phyloP scores from a whole-genome alignment of 2,113 vertebrate genomes.

The Xiphias gladius region DNA sequence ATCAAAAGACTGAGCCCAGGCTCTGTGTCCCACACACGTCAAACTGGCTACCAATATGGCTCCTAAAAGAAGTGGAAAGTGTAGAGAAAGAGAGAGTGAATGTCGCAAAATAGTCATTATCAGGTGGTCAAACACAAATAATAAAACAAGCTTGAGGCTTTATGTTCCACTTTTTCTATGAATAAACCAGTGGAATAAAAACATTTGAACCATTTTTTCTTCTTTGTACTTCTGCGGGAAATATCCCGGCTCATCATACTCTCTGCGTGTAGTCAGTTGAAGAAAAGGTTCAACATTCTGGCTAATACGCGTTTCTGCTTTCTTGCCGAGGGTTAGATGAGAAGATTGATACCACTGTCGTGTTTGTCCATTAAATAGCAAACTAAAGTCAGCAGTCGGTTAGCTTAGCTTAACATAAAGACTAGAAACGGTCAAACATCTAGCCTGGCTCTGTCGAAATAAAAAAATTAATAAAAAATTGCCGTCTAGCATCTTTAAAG shows the following conservation, averaged over 20 bases:
- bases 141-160: constrained; percentile 12
- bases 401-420: not conserved
- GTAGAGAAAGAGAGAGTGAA: not conserved
- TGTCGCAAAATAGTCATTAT: constrained; percentile 37
- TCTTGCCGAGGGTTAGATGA: not conserved
- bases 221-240: not conserved
- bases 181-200: constrained; percentile 5
- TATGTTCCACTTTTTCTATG: constrained; percentile 15
- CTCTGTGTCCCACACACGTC: constrained; percentile 51
- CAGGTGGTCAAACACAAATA: constrained; percentile 42
- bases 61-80: constrained; percentile 29
- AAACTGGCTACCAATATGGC: constrained; percentile 28
- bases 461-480: no score
- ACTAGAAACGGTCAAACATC: no score
- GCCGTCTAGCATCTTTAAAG: no score
- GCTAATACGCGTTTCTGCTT: not conserved
- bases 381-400: no score
- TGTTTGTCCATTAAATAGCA: not conserved
- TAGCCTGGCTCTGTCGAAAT: no score
- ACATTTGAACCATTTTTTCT: not conserved
- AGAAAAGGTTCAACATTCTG: not conserved
- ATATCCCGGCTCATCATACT: constrained; percentile 32
- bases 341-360: not conserved
- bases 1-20: constrained; percentile 46
- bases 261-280: not conserved